Evolutionary conservation across 2,113 vertebrate species (phyloP).

Genomic region (Heloderma charlesbogerti): DNA sequence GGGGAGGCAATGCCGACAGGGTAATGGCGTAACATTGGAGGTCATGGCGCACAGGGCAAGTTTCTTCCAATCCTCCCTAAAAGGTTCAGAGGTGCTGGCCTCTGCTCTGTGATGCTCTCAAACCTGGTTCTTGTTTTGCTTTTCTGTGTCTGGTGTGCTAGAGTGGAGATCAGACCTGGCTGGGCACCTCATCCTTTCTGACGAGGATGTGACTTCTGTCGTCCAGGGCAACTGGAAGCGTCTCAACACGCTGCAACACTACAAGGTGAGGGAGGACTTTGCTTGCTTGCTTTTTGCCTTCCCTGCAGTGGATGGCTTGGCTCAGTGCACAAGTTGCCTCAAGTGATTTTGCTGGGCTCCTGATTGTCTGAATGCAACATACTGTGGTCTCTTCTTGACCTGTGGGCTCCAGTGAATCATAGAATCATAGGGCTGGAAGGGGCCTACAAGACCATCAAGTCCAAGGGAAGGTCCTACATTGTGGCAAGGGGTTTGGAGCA

Average conservation of each 20-base stretch:
- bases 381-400: background rate
- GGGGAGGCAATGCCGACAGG: background rate
- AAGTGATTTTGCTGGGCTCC: background rate
- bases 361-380: background rate
- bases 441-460: too few relatives aligned
- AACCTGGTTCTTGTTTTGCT: conserved; percentile 17
- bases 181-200: conserved; percentile 95
- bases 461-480: background rate
- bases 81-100: background rate
- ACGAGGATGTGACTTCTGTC: conserved; percentile 95
- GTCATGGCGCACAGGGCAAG: too few relatives aligned
- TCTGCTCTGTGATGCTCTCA: background rate
- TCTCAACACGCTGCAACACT: conserved; percentile 95
- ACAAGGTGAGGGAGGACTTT: conserved; percentile 84
- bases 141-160: conserved; percentile 59
- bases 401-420: too few relatives aligned
- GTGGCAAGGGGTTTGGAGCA: background rate
- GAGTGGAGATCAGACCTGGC: conserved; percentile 97
- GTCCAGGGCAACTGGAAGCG: conserved; percentile 96
- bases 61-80: background rate
- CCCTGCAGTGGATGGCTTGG: background rate
- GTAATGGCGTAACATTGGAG: background rate
- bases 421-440: too few relatives aligned
- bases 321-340: background rate
- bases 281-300: background rate